Base-by-base conservation (phyloP, 2,888 invertebrate species). In the Epinotia ramella region DNA sequence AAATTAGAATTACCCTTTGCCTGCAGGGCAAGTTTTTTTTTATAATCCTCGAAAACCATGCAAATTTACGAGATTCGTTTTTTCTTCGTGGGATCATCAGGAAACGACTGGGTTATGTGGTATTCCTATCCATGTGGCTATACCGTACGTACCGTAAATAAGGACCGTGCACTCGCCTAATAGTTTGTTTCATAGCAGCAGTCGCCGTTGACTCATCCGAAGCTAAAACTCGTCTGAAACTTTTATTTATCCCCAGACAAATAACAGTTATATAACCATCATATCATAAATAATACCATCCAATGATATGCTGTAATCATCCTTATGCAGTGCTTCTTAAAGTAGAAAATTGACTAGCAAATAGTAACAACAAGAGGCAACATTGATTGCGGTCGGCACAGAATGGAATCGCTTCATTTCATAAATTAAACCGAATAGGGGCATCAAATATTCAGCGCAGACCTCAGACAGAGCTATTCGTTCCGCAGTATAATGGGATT, bases 381-480 rank as follows among this genome's bases (percentile, higher is more conserved):
- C 62, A 62, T 62, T 62, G 62, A 62, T 62, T 28, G 62, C 33
- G 33, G 62, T 28, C 33, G 62, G 33, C 33, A 33, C 60, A 62
- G 33, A 44, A 11, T 28, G 16, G 56, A 40, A 65, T 44, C 53
- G 70, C 65, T 67, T 67, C 62, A 49, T 76, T 63, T 67, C 67
- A 67, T 71, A 67, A 72, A 67, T 67, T 72, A 46, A 67, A 57
- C 67, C 62, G 11, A 53, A 59, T 62, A 11, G 67, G 20, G 60
- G 16, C 56, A 67, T 76, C 62, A 72, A 76, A 72, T 67, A 76
- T 76, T 76, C 76, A 72, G 56, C 24, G 16, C 76, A 76, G 70
- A 70, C 70, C 68, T 46, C 67, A 74, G 70, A 67, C 68, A 18
- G 44, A 60, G 62, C 71, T 57, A 67, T 66, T 63, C 53, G 62